Conservation (phyloP, 2,113 vertebrate species). For the Penelope pileata region DNA sequence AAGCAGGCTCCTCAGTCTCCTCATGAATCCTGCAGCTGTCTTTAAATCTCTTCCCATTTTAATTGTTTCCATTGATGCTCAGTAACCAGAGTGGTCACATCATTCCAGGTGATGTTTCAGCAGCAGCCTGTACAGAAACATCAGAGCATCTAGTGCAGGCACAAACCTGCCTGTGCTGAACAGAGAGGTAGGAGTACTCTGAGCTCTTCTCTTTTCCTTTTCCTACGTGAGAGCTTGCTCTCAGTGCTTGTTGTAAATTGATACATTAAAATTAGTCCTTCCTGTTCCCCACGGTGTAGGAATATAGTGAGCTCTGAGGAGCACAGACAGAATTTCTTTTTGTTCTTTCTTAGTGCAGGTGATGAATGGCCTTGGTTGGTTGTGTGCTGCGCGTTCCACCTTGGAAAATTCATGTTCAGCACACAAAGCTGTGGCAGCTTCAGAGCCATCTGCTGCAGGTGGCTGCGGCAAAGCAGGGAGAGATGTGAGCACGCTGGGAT, state of each 20-base stretch:
- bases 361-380: neutral
- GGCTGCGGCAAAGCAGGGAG: neutral
- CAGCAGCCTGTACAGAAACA: neutral
- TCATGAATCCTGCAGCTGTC: neutral
- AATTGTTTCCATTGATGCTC: neutral
- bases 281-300: neutral
- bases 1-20: neutral
- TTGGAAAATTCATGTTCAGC: neutral
- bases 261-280: neutral
- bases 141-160: neutral
- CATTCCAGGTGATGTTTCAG: neutral
- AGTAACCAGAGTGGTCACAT: neutral
- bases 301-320: neutral
- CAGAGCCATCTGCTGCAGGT: neutral
- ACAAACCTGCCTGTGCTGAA: neutral
- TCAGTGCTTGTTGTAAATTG: neutral
- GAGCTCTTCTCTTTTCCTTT: neutral
- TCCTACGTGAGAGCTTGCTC: neutral
- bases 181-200: neutral
- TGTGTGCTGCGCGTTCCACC: neutral
- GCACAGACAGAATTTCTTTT: neutral
- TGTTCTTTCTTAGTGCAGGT: neutral
- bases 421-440: neutral
- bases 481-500: neutral
- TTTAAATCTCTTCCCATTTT: neutral